Base-by-base conservation (phyloP, 2,113 vertebrate species). In the Macaca nemestrina region DNA sequence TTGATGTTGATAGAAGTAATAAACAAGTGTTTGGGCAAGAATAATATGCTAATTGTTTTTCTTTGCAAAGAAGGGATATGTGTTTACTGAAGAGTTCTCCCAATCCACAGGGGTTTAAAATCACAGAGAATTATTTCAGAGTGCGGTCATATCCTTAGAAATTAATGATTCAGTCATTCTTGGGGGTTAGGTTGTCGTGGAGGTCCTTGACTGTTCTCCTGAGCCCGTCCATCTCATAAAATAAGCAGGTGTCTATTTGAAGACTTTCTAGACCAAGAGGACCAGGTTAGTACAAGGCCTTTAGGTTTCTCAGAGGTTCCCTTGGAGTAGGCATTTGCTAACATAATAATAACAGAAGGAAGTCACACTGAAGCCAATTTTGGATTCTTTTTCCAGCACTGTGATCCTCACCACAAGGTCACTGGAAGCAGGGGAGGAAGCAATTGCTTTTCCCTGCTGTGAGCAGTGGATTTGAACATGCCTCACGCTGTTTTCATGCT, bases 371-470 rank as follows among this genome's bases (percentile, higher is more conserved):
- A 98, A 97, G 30, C 48, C 40, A 91, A 0, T 95, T 98, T 97
- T 93, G 90, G 93, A 81, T 97, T 95, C 96, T 95, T 93, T 64
- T 64, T 55, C 22, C 0, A 17, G 40, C 93, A 14, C 94, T 97
- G 9, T 72, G 97, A 96, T 96, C 97, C 76, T 72, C 95, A 96
- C 81, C 64, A 64, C 87, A 72, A 87, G 59, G 97, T 96, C 96
- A 97, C 94, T 94, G 98, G 92, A 97, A 98, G 87, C 52, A 0
- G 0, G 86, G 98, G 98, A 98, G 96, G 85, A 96, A 98, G 94
- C 93, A 98, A 79, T 98, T 98, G 97, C 97, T 98, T 98, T 98
- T 93, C 95, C 98, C 98, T 97, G 97, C 99, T 98, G 97, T 98
- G 98, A 98, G 98, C 95, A 97, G 80, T 40, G 78, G 87, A 96